Conservation (phyloP, 35 echinoderm and acorn worm species). For the Chiridota heheva region DNA sequence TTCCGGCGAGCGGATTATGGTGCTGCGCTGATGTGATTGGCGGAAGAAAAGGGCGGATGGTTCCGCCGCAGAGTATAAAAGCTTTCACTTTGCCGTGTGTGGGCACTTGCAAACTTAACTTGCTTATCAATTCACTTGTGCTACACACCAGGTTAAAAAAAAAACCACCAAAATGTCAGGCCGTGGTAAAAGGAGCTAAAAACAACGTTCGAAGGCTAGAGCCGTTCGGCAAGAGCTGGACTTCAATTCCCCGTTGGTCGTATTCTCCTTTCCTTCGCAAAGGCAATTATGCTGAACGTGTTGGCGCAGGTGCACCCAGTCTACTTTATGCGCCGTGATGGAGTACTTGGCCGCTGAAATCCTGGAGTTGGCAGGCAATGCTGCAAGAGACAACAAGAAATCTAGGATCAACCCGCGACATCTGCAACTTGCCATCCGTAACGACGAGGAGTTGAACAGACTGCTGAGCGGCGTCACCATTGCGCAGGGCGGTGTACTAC, state of each 20-base stretch:
- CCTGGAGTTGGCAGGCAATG: constrained; percentile 72
- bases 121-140: too few relatives aligned
- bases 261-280: too few relatives aligned
- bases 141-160: too few relatives aligned
- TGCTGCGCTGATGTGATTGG: too few relatives aligned
- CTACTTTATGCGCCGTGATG: constrained; percentile 58
- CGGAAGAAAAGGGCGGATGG: too few relatives aligned
- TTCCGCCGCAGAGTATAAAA: too few relatives aligned
- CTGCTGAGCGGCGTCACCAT: too few relatives aligned
- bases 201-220: constrained; percentile 48
- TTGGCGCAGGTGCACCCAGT: constrained; percentile 62
- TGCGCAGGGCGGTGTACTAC: too few relatives aligned
- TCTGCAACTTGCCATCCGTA: constrained; percentile 66
- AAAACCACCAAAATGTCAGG: constrained; percentile 61
- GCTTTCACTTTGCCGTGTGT: too few relatives aligned
- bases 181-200: constrained; percentile 56
- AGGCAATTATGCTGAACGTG: constrained; percentile 61
- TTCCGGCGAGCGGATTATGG: too few relatives aligned
- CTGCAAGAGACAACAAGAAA: constrained; percentile 81
- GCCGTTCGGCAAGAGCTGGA: constrained; percentile 58
- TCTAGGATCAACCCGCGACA: constrained; percentile 74
- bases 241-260: constrained; percentile 79
- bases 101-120: too few relatives aligned
- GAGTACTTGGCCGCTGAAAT: constrained; percentile 79
- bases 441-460: too few relatives aligned